Conservation (phyloP, 1,140 invertebrate species). For the Ceratitis capitata region DNA sequence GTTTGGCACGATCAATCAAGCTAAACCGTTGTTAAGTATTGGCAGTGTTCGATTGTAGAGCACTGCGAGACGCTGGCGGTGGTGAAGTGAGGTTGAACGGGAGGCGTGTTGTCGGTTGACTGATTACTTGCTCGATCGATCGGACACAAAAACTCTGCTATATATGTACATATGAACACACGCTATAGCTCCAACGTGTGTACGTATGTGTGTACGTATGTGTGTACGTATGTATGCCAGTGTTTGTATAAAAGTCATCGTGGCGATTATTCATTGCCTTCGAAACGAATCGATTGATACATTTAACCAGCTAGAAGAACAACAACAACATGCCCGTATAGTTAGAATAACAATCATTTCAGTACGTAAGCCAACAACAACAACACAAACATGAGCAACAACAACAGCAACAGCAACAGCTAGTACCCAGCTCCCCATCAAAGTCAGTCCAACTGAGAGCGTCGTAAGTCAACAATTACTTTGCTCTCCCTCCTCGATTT, state of each 20-base stretch:
- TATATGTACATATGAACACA: background rate
- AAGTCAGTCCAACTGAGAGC: background rate
- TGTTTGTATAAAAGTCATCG: background rate
- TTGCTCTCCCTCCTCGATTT: too few relatives aligned
- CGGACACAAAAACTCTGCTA: background rate
- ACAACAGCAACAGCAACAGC: background rate
- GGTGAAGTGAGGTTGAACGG: background rate
- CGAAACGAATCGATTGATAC: constrained; percentile 32
- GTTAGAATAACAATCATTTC: background rate
- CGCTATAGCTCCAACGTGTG: background rate
- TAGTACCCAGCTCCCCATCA: too few relatives aligned
- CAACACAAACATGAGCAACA: background rate
- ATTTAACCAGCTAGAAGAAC: constrained; percentile 9
- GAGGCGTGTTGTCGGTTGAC: background rate
- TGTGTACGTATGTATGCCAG: background rate
- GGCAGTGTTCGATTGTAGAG: background rate
- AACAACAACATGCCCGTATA: background rate
- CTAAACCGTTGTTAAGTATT: constrained; percentile 3
- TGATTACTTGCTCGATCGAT: background rate
- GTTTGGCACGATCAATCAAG: constrained; percentile 36
- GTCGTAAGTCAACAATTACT: background rate
- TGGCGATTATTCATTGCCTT: constrained; percentile 8
- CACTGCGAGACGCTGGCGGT: background rate
- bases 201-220: background rate
- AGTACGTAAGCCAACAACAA: background rate